Percentiles rank a stretch among this genome's conserved stretches.
These are phyloP conservation scores for Rhynchonema sp. DNA, from an alignment of 2,888 invertebrate genomes.

Conservation along the genomic window DNA sequence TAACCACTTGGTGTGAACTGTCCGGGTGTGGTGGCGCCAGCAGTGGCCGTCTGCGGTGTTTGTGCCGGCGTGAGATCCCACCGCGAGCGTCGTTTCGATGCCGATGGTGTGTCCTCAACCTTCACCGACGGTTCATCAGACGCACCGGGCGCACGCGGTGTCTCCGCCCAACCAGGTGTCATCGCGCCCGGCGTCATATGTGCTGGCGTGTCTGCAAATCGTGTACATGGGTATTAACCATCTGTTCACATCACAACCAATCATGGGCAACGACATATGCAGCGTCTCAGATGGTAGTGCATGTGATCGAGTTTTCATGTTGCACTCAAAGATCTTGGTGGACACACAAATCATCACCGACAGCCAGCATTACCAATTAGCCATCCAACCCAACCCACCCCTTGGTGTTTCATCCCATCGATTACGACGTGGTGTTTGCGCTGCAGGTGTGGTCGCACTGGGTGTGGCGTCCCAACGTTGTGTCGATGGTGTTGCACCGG, in stretches of 20 bases:
- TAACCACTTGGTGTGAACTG: slow-evolving; percentile 36
- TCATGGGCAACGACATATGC: too few species aligned
- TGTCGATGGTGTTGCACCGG: slow-evolving; percentile 50
- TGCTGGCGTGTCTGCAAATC: slow-evolving; percentile 46
- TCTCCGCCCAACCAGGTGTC: slow-evolving; percentile 86
- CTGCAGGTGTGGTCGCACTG: slow-evolving; percentile 53
- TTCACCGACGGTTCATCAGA: not conserved
- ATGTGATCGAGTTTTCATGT: not conserved
- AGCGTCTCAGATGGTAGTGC: not conserved
- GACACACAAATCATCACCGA: not conserved
- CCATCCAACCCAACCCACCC: not conserved
- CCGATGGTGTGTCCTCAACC: slow-evolving; percentile 65
- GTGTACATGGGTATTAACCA: too few species aligned
- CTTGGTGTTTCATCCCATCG: slow-evolving; percentile 95
- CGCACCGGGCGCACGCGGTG: slow-evolving; percentile 50
- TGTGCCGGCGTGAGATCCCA: slow-evolving; percentile 89
- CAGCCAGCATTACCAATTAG: not conserved
- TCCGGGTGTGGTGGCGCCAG: slow-evolving; percentile 41
- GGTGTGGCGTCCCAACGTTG: slow-evolving; percentile 95
- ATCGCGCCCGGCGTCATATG: slow-evolving; percentile 42
- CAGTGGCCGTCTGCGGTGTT: slow-evolving; percentile 31
- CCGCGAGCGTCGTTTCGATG: slow-evolving; percentile 78
- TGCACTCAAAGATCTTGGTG: not conserved
- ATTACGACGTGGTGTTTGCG: slow-evolving; percentile 53
- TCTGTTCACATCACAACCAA: too few species aligned